Evolutionary conservation across 2,888 invertebrate species (phyloP), one percentile per base, ranked within the genome.

Genomic region (Drosophila atripex): DNA sequence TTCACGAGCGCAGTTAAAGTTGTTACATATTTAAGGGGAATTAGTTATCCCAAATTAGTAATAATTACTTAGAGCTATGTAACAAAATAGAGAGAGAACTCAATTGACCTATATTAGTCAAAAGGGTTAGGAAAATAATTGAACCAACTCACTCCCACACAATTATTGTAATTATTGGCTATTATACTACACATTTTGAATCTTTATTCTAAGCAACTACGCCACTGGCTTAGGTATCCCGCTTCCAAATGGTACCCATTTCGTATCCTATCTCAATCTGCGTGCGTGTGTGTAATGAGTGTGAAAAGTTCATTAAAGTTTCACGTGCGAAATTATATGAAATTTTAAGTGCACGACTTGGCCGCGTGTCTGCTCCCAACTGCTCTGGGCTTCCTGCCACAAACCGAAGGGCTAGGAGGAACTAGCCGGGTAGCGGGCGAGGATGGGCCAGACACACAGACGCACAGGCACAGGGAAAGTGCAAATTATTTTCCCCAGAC

Each of bases 291-390:
- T 61, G 83, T 85, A 88, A 88, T 86, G 84, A 83, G 83, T 83
- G 88, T 72, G 86, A 83, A 82, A 87, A 83, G 77, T 83, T 83
- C 88, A 83, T 83, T 86, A 83, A 83, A 88, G 64, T 86, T 83
- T 83, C 86, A 83, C 86, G 88, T 83, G 86, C 57, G 68, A 88
- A 80, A 75, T 82, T 86, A 72, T 73, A 64, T 71, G 70, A 68
- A 70, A 78, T 85, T 85, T 86, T 79, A 86, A 86, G 75, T 73
- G 75, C 83, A 58, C 52, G 72, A 76, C 69, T 73, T 84, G 57
- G 14, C 43, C 14, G 66, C 47, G 54, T 21, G 46, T 41, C 65
- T 32, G 38, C 23, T 43, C n/a, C 25, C 50, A 59, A 49, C 47
- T 28, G 47, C 59, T 65, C 12, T 28, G 18, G 38, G 45, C 64